These are phyloP conservation scores for Philotrypesis tridentata DNA, from an alignment of 1,140 invertebrate species.

Conservation along the genomic window DNA sequence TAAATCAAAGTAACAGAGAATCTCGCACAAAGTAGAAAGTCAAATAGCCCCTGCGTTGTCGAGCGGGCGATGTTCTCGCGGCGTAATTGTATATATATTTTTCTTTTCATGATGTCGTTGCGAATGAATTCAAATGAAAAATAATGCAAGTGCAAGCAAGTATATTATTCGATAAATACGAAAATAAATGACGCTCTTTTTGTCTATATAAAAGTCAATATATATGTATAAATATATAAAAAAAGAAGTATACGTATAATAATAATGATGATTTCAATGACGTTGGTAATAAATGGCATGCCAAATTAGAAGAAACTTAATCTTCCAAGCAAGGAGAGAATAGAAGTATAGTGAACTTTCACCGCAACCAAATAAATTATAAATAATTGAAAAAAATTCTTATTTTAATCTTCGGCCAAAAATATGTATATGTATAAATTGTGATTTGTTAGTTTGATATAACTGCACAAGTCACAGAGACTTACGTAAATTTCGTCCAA, in stretches of 20 bases:
- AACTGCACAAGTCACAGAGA: conserved; percentile 72
- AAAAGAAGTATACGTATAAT: conserved; percentile 60
- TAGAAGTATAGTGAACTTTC: conserved; percentile 71
- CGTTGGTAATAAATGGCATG: conserved; percentile 70
- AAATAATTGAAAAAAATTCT: conserved; percentile 55
- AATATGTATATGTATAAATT: conserved; percentile 53
- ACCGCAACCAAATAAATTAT: conserved; percentile 70
- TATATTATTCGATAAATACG: conserved; percentile 46
- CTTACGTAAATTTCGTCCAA: conserved; percentile 54
- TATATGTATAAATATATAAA: conserved; percentile 33
- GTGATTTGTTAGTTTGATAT: conserved; percentile 73
- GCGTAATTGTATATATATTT: background rate
- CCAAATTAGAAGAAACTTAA: conserved; percentile 73
- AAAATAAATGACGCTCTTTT: conserved; percentile 47
- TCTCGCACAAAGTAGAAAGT: conserved; percentile 30
- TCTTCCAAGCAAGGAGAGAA: conserved; percentile 69
- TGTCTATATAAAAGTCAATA: conserved; percentile 21
- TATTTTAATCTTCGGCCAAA: conserved; percentile 55
- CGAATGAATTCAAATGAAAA: conserved; percentile 62
- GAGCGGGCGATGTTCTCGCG: conserved; percentile 43
- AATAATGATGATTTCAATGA: conserved; percentile 71
- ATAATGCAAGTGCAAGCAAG: conserved; percentile 66
- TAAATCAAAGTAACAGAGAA: background rate
- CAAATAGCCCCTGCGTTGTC: conserved; percentile 28
- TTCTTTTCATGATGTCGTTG: conserved; percentile 14